Conservation (phyloP, 1,140 invertebrate genomes). For the Drosophila kikkawai region DNA sequence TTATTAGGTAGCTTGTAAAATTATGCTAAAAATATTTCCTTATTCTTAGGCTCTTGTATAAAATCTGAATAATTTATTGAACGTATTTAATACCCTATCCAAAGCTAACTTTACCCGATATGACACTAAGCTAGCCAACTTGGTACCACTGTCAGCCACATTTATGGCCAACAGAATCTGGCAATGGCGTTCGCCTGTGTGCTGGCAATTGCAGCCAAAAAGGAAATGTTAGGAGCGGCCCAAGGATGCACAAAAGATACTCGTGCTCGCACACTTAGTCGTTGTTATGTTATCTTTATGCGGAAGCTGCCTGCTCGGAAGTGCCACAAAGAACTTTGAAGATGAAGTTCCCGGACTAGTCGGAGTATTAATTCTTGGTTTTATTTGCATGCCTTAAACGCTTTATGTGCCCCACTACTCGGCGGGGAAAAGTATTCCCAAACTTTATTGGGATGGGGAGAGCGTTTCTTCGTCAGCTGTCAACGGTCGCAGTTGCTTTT, state of each 20-base stretch:
- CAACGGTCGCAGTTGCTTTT: conserved; percentile 38
- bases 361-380: conserved; percentile 46
- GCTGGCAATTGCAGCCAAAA: conserved; percentile 50
- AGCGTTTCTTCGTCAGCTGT: conserved; percentile 58
- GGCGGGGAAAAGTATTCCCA: conserved; percentile 28
- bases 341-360: conserved; percentile 48
- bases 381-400: conserved; percentile 52
- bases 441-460: conserved; percentile 43
- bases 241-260: conserved; percentile 56
- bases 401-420: conserved; percentile 55
- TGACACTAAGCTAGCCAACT: background rate
- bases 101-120: no score
- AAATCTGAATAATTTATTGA: background rate
- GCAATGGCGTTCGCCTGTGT: conserved; percentile 31
- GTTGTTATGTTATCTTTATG: conserved; percentile 66
- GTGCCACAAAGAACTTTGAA: conserved; percentile 65
- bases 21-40: background rate
- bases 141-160: conserved; percentile 4
- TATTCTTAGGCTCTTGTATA: background rate
- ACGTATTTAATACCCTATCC: no score
- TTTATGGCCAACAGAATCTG: conserved; percentile 32
- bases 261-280: conserved; percentile 32
- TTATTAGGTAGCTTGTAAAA: background rate
- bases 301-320: conserved; percentile 70
- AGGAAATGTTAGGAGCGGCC: conserved; percentile 51